These are phyloP conservation scores for Smittia sp. DNA, from an alignment of 2,888 invertebrate genomes.

Conservation along the genomic window DNA sequence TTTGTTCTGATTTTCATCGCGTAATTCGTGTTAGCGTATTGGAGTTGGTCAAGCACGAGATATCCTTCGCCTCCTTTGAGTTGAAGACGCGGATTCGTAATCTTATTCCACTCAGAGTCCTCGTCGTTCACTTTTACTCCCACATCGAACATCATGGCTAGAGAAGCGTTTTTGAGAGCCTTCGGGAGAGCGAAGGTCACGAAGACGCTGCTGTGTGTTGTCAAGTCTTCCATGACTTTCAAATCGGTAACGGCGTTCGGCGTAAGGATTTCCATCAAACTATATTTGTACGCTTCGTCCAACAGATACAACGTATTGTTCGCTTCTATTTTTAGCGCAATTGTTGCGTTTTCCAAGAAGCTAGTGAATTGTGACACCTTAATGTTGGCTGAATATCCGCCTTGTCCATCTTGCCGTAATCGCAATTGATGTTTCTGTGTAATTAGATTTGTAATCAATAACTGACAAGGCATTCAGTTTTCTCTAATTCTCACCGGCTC, in stretches of 20 bases:
- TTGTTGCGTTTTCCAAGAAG: not conserved
- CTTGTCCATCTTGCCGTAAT: not conserved
- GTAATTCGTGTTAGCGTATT: constrained; percentile 22
- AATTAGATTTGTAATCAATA: not conserved
- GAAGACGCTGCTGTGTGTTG: not conserved
- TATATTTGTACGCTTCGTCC: not conserved
- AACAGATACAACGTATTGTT: not conserved
- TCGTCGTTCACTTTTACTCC: not conserved
- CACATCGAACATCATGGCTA: constrained; percentile 14
- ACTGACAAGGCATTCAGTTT: no score
- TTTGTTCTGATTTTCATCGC: constrained; percentile 18
- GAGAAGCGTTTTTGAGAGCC: not conserved
- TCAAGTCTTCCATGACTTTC: not conserved
- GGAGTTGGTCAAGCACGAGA: constrained; percentile 2
- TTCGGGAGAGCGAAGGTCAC: not conserved
- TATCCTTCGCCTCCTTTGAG: not conserved
- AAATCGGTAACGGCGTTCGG: not conserved
- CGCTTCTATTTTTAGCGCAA: not conserved
- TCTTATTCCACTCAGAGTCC: not conserved
- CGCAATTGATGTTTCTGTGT: not conserved
- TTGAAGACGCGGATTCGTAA: not conserved
- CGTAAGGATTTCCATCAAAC: constrained; percentile 5
- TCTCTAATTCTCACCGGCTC: not conserved
- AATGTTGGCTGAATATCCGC: not conserved
- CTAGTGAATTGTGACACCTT: not conserved